A percentile compares a stretch with the other conserved stretches of the same genome.
Evolutionary conservation across 2,113 vertebrate species (phyloP).

Genomic region (Tachysurus vachellii): DNA sequence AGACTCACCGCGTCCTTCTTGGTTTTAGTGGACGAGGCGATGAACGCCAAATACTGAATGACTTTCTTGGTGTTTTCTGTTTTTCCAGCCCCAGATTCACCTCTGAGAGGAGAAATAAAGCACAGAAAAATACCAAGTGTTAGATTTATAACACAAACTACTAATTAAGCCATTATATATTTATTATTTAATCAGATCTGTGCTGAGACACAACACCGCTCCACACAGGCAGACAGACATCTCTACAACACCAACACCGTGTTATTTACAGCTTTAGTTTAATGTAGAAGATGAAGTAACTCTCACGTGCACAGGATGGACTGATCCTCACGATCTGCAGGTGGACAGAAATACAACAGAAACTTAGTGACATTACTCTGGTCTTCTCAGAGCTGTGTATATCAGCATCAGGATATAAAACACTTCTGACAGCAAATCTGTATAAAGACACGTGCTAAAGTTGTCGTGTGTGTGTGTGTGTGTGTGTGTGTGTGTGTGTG

Average conservation of each 20-base stretch:
- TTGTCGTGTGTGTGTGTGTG: background rate
- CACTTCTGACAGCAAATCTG: background rate
- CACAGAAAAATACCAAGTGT: background rate
- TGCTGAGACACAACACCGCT: background rate
- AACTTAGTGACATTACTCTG: background rate
- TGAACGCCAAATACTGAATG: conserved; percentile 74
- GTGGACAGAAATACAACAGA: background rate
- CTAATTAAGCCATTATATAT: background rate
- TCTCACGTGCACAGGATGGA: conserved; percentile 78
- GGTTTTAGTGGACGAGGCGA: conserved; percentile 72
- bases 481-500: background rate
- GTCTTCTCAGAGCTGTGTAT: no score
- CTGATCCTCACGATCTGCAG: conserved; percentile 75
- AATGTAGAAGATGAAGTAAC: no score
- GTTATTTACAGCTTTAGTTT: background rate
- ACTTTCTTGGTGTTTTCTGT: conserved; percentile 78
- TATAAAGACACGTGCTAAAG: background rate
- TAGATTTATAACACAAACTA: background rate
- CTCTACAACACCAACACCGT: background rate
- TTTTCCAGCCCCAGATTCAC: conserved; percentile 76
- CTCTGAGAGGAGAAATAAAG: conserved; percentile 53
- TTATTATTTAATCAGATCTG: background rate
- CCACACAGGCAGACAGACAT: background rate
- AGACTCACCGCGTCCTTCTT: conserved; percentile 73
- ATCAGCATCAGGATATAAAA: background rate